Evolutionary conservation across 2,797 vertebrate species (phyloP), one percentile per base, ranked within the genome.

Genomic region (Falco rusticolus): DNA sequence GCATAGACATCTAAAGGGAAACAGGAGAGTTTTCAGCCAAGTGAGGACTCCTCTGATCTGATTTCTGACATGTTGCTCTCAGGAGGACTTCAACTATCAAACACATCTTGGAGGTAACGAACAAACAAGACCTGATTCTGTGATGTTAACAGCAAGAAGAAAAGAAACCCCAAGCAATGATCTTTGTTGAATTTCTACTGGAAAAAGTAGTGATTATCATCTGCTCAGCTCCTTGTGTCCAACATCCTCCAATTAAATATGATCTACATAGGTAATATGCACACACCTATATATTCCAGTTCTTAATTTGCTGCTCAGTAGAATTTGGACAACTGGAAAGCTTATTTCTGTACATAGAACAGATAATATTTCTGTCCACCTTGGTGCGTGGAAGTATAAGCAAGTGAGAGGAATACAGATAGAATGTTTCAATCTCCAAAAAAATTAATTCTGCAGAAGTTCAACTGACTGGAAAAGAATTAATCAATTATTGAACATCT

Each of bases 401-500:
- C 31, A 70, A 59, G 29, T 25, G 18, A 29, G 31, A 94, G 41
- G 13, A 24, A 69, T 83, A 88, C 11, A 61, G 53, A 76, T 2
- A 86, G 34, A 86, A 69, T 2, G 5, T 43, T 89, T 80, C 78
- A 85, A 45, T 5, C 26, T 81, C 33, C 5, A 16, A 87, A 92
- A 14, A 89, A 72, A 70, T 87, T 68, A 89, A 89, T 81, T 85
- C 33, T 83, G 24, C 29, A 75, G 60, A 83, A 89, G 22, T 80
- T 87, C 53, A 93, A 78, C 41, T 66, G 60, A 24, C 37, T 89
- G 69, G 72, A 78, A 28, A 78, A 83, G 61, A 85, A 75, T 33
- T 54, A 85, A 57, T 37, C 33, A 90, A 33, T 90, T 91, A 71
- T 57, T 71, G 54, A 94, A 91, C 74, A 93, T 65, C 86, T 90